Evolutionary conservation across 2,888 invertebrate species (phyloP).

Genomic region (Chesias legatella): DNA sequence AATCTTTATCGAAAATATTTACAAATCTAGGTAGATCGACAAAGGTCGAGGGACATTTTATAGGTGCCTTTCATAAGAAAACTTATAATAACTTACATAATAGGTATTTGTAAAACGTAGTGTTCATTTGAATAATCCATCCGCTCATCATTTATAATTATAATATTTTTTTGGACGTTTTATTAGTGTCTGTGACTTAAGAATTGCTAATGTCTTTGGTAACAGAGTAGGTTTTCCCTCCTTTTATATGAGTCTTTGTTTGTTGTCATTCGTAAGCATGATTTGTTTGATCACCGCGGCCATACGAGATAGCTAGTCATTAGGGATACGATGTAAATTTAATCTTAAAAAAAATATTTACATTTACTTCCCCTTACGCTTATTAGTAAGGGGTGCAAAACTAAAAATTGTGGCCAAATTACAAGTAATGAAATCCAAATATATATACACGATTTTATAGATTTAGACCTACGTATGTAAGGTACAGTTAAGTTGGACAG

Average conservation of each 20-base stretch:
- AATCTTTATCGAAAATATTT: slow-evolving; percentile 55
- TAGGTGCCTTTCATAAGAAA: slow-evolving; percentile 76
- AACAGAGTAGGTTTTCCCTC: slow-evolving; percentile 2
- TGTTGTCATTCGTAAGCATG: slow-evolving; percentile 31
- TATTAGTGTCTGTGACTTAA: slow-evolving; percentile 3
- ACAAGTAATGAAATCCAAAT: slow-evolving; percentile 76
- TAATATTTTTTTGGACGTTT: slow-evolving; percentile 17
- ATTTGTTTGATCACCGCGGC: slow-evolving; percentile 58
- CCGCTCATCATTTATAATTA: slow-evolving; percentile 55
- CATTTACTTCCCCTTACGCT: slow-evolving; percentile 64
- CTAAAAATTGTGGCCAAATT: slow-evolving; percentile 80
- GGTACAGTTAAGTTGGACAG: slow-evolving; percentile 27
- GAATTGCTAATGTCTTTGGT: slow-evolving; percentile 6
- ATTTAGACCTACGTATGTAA: slow-evolving; percentile 53
- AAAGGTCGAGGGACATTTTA: slow-evolving; percentile 66
- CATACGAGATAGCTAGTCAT: slow-evolving; percentile 79
- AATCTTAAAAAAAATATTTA: slow-evolving; percentile 72
- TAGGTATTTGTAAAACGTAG: slow-evolving; percentile 69
- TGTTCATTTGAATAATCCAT: slow-evolving; percentile 69
- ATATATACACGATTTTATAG: slow-evolving; percentile 76
- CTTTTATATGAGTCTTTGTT: slow-evolving; percentile 15
- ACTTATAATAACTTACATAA: slow-evolving; percentile 56
- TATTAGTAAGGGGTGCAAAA: slow-evolving; percentile 66
- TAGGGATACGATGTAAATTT: slow-evolving; percentile 75
- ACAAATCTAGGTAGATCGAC: slow-evolving; percentile 61